Percentiles rank a stretch among this genome's conserved stretches.
phyloP scores from a whole-genome alignment of 2,113 vertebrate genomes.

The Pollimyrus isidori region DNA sequence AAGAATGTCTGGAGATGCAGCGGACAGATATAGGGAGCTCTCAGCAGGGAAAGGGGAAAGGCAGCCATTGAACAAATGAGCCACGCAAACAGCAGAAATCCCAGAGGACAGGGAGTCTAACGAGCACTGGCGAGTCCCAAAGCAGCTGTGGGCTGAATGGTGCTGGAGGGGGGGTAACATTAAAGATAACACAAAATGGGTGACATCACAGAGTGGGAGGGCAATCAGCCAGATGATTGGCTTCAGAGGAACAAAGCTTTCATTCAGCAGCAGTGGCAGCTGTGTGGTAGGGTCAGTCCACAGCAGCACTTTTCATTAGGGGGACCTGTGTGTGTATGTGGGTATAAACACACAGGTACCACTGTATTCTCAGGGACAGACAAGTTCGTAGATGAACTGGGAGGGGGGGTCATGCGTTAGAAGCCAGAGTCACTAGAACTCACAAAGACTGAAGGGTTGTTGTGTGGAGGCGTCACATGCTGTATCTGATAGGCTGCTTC shows the following conservation, averaged over 20 bases:
- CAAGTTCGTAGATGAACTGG: not conserved
- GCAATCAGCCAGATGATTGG: not conserved
- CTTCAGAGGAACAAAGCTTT: not conserved
- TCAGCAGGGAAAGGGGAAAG: not conserved
- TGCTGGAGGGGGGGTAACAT: not conserved
- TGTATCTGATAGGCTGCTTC: not conserved
- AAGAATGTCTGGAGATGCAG: not conserved
- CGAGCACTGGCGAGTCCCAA: not conserved
- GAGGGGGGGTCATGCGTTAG: not conserved
- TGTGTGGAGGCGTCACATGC: not conserved
- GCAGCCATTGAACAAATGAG: not conserved
- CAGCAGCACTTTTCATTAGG: not conserved
- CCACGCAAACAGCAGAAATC: not conserved
- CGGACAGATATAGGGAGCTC: not conserved
- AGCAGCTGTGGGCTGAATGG: not conserved
- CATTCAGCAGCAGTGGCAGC: not conserved
- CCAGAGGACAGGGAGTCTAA: not conserved
- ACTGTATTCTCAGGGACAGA: not conserved
- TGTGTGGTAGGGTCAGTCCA: not conserved
- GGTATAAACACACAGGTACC: not conserved
- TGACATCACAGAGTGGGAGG: not conserved
- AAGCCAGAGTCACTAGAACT: not conserved
- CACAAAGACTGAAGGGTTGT: not conserved
- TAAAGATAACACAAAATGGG: not conserved
- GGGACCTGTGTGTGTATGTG: not conserved